phyloP scores from a whole-genome alignment of 2,113 vertebrate genomes.

The Fulmarus glacialis region DNA sequence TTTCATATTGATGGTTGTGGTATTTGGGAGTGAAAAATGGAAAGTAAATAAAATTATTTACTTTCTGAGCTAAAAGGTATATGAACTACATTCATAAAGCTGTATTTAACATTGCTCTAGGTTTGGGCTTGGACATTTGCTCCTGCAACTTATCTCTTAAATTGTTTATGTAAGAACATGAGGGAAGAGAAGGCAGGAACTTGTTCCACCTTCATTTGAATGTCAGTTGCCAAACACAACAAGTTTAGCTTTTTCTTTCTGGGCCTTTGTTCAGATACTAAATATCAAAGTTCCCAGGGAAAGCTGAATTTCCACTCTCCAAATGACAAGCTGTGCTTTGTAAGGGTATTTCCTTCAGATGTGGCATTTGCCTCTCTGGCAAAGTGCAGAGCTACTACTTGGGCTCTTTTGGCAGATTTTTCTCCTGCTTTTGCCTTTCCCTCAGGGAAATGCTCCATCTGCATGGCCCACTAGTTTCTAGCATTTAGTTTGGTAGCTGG shows the following conservation, averaged over 20 bases:
- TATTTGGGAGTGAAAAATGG: not conserved
- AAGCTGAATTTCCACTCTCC: conserved; percentile 23
- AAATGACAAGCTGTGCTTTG: not conserved
- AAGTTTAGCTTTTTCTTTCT: not conserved
- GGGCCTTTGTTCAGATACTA: not conserved
- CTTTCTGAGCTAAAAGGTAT: not conserved
- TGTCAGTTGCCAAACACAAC: not conserved
- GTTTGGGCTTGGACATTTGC: not conserved
- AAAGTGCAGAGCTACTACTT: not conserved
- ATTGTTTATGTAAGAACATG: not conserved
- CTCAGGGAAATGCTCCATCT: not conserved
- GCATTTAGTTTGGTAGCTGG: not conserved
- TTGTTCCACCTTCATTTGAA: not conserved
- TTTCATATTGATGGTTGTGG: not conserved
- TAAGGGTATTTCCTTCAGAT: conserved; percentile 16
- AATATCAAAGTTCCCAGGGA: conserved; percentile 8
- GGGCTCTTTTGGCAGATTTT: not conserved
- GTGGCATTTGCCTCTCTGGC: conserved; percentile 23
- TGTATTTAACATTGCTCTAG: not conserved
- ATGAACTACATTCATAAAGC: not conserved
- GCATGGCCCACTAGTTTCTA: not conserved
- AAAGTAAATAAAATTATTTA: not conserved
- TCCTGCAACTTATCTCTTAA: not conserved
- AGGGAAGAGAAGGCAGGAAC: not conserved
- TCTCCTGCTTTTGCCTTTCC: not conserved